Evolutionary conservation across 1,140 invertebrate species (phyloP).

Genomic region (Dinoponera quadriceps): DNA sequence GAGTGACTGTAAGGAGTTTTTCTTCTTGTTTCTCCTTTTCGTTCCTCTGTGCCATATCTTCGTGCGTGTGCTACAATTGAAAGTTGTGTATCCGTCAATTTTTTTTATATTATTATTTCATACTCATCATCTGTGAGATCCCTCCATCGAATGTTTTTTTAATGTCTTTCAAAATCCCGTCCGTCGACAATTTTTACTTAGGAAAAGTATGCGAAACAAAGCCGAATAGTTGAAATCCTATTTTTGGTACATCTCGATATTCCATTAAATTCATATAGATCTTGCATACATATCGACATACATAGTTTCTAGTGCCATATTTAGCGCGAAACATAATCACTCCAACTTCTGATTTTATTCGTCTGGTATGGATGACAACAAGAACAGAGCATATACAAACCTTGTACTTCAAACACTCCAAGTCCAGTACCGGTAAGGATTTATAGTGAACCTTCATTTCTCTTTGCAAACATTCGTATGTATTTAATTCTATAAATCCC

Average conservation of each 20-base stretch:
- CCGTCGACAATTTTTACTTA: no score
- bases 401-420: constrained; percentile 89
- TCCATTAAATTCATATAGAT: constrained; percentile 28
- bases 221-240: background rate
- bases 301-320: constrained; percentile 67
- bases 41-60: constrained; percentile 83
- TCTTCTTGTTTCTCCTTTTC: constrained; percentile 84
- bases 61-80: constrained; percentile 58
- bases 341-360: background rate
- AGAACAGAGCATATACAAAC: constrained; percentile 77
- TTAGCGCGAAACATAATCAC: background rate
- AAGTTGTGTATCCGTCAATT: background rate
- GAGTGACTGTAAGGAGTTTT: constrained; percentile 89
- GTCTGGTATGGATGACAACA: background rate
- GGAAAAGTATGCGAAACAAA: no score
- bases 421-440: constrained; percentile 89
- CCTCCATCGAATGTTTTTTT: background rate
- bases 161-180: background rate
- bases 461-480: constrained; percentile 94
- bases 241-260: constrained; percentile 33
- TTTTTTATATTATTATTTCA: background rate
- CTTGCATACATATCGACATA: constrained; percentile 19
- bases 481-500: constrained; percentile 94
- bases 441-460: constrained; percentile 92
- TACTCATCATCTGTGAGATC: no score